A percentile compares a stretch with the other conserved stretches of the same genome.
These are phyloP conservation scores for Ennomos fuscantarius DNA, from an alignment of 2,888 invertebrate species.

Conservation along the genomic window DNA sequence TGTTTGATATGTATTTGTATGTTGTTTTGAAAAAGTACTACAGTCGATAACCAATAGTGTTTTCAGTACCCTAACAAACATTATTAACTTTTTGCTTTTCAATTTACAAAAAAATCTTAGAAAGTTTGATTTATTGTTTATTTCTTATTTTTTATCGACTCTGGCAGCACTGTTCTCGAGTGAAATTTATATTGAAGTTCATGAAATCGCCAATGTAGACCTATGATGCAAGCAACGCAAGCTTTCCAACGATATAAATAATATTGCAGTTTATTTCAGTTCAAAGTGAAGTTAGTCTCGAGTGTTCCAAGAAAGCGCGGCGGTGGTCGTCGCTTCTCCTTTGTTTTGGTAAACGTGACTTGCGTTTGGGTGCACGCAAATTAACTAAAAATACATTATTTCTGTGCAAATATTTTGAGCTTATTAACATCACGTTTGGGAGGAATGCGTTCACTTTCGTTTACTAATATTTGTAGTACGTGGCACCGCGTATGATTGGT, in stretches of 20 bases:
- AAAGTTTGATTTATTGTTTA: too few species aligned
- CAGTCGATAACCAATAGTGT: too few species aligned
- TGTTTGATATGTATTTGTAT: too few species aligned
- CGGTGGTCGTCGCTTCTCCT: constrained; percentile 68
- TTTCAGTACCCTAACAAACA: too few species aligned
- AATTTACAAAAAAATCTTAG: too few species aligned
- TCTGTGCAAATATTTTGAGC: constrained; percentile 46
- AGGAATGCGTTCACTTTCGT: constrained; percentile 17
- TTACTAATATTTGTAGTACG: too few species aligned
- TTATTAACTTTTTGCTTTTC: too few species aligned
- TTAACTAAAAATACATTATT: constrained; percentile 71
- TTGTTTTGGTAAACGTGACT: constrained; percentile 78
- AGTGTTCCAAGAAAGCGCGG: constrained; percentile 68
- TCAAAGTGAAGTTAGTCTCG: constrained; percentile 14
- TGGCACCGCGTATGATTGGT: too few species aligned
- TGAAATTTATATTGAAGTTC: constrained; percentile 17
- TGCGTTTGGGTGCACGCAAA: constrained; percentile 73
- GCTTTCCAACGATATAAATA: constrained; percentile 2
- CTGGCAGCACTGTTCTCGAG: not conserved
- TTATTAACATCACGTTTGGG: constrained; percentile 37
- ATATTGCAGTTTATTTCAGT: constrained; percentile 20
- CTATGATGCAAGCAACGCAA: constrained; percentile 18
- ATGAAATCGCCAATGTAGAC: constrained; percentile 7
- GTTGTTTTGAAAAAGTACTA: too few species aligned
- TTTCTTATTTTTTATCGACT: too few species aligned